Conservation (phyloP, 2,888 invertebrate species). For the Eupeodes latifasciatus region DNA sequence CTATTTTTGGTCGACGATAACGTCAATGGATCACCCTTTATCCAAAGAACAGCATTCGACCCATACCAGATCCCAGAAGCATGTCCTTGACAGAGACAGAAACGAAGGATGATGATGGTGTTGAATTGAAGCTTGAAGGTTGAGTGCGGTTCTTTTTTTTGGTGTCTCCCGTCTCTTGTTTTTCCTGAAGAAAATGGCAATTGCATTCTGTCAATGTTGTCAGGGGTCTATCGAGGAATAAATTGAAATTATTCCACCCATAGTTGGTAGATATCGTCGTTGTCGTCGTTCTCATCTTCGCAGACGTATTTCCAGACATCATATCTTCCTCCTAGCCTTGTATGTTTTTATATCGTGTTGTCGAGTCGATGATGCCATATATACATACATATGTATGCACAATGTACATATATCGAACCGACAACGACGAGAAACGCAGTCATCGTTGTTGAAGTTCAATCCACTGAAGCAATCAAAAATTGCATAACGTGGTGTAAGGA, state of each 20-base stretch:
- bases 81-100: slow-evolving; percentile 67
- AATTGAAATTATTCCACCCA: slow-evolving; percentile 49
- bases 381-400: no score
- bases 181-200: slow-evolving; percentile 58
- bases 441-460: slow-evolving; percentile 60
- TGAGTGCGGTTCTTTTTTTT: slow-evolving; percentile 9
- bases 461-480: slow-evolving; percentile 73
- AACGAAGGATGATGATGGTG: slow-evolving; percentile 56
- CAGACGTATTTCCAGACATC: slow-evolving; percentile 55
- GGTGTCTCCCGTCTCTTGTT: slow-evolving; percentile 12
- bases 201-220: slow-evolving; percentile 72
- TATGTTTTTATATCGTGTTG: slow-evolving; percentile 12
- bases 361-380: slow-evolving; percentile 17
- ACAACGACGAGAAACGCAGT: not conserved
- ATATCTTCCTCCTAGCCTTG: not conserved
- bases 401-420: not conserved
- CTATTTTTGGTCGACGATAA: slow-evolving; percentile 45
- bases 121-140: slow-evolving; percentile 5
- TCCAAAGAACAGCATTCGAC: not conserved
- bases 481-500: slow-evolving; percentile 74
- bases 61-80: slow-evolving; percentile 4
- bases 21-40: slow-evolving; percentile 53
- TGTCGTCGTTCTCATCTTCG: not conserved
- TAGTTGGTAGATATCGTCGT: slow-evolving; percentile 2
- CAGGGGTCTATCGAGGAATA: slow-evolving; percentile 45